Base-by-base conservation (phyloP, 2,113 vertebrate genomes). In the Bothrops jararaca region DNA sequence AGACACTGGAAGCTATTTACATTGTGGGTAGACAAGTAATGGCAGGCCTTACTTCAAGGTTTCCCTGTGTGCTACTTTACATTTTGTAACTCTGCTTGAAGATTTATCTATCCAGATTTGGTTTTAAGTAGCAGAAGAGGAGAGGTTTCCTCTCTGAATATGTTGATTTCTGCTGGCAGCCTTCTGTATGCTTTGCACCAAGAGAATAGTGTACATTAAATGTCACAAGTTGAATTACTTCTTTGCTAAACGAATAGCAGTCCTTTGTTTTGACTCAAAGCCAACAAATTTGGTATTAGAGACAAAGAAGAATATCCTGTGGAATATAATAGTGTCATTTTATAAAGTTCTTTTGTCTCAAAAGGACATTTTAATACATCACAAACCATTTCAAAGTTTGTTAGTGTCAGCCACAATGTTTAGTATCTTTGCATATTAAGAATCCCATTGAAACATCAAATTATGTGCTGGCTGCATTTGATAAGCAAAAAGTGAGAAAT, bases 291-390 rank as follows among this genome's bases (percentile, higher is more conserved):
- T 54, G 60, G 58, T 87, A 90, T 60, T 74, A 92, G 80, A 92
- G 54, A 15, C 39, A 20, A 86, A 29, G 3, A 86, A 92, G 90
- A 39, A 54, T 93, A 92, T 80, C 42, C 4, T 60, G 52, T 69
- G 9, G 92, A 94, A 95, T 93, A 91, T 1, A n/a, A 86, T 60
- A 58, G 58, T 93, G 85, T 94, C 95, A 92, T 92, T 96, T 96
- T 95, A 94, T 96, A 93, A 95, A 96, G 93, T 93, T 90, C 85
- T 58, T 96, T 95, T 96, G 91, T 96, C 95, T 96, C 92, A 12
- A 90, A 94, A 93, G 54, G 53, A 91, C 29, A 93, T 92, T 95
- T 94, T 48, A 90, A 57, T 95, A 91, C 90, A 90, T 95, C 94
- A 57, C 69, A 95, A 91, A 96, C 96, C 85, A 85, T 93, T 94